Base-by-base conservation (phyloP, 2,888 invertebrate species). In the Ariolimax columbianus region DNA sequence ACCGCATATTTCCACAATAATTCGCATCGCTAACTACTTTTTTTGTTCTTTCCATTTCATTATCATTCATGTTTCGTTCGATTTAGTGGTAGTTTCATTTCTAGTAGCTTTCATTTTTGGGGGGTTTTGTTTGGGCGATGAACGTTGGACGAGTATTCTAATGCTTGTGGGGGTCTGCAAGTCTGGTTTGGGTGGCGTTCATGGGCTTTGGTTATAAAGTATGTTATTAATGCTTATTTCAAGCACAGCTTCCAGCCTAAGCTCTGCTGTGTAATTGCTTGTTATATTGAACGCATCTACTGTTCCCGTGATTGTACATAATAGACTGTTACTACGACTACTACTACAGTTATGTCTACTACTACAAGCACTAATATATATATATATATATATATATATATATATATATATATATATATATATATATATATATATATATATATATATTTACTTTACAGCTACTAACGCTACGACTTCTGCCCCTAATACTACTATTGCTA, bases 21-120 rank as follows among this genome's bases (percentile, higher is more conserved):
- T 80, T 84, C 79, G 73, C 84, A 38, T 70, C 72, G 55, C 84
- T 79, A 84, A 84, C 84, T 85, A 86, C 77, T 85, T 87, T 82
- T 81, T 84, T 82, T 82, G 55, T 81, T 75, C 77, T 85, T 68
- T 43, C 79, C 68, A 77, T 83, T 83, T 83, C 83, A 77, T 63
- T 77, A 43, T 81, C 36, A 33, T 70, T 70, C 36, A 19, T 55
- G 43, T 81, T 72, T 43, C 47, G 2, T 72, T 70, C 38, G 43
- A 30, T 72, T 72, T 72, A 9, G 26, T 70, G 9, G 63, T 68
- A 38, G 72, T 72, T 72, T 43, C 23, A 30, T 70, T 38, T 40
- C 23, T n/a, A n/a, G n/a, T n/a, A n/a, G n/a, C 55, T 55, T 2
- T 55, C 55, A 17, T 55, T 55, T n/a, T n/a, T n/a, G n/a, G 6